Evolutionary conservation across 1,140 invertebrate genomes (phyloP).

Genomic region (Dreissena rostriformis): DNA sequence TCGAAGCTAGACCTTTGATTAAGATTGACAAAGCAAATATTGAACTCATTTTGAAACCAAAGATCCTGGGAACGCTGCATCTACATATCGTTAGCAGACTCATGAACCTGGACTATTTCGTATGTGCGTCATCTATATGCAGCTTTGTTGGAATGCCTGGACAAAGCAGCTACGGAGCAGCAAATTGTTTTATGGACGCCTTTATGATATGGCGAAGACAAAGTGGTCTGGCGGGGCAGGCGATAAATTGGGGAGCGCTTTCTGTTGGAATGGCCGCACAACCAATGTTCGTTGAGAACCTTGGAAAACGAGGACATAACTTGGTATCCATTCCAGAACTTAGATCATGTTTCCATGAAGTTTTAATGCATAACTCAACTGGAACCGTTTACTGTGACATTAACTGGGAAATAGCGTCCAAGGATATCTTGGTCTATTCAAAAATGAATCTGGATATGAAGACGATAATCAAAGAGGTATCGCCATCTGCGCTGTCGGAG

Average conservation of each 20-base stretch:
- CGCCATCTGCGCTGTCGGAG: no score
- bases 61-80: conserved; percentile 46
- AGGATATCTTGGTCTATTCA: no score
- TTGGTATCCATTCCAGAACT: conserved; percentile 29
- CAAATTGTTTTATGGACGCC: conserved; percentile 56
- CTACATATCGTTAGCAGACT: conserved; percentile 42
- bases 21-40: conserved; percentile 26
- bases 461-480: no score
- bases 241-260: conserved; percentile 61
- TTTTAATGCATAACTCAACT: conserved; percentile 42
- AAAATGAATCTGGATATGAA: no score
- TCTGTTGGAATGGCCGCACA: conserved; percentile 42
- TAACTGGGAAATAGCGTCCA: conserved; percentile 16
- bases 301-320: conserved; percentile 32
- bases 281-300: conserved; percentile 28
- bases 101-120: conserved; percentile 55
- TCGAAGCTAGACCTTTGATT: conserved; percentile 18
- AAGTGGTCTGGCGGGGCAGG: conserved; percentile 43
- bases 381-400: conserved; percentile 29
- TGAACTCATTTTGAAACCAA: conserved; percentile 43
- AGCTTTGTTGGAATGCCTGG: conserved; percentile 55
- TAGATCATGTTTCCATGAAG: conserved; percentile 42
- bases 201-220: conserved; percentile 49
- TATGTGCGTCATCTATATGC: conserved; percentile 53
- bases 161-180: conserved; percentile 58